Evolutionary conservation across 1,140 invertebrate species (phyloP).

Genomic region (Harlomillsia oculata): DNA sequence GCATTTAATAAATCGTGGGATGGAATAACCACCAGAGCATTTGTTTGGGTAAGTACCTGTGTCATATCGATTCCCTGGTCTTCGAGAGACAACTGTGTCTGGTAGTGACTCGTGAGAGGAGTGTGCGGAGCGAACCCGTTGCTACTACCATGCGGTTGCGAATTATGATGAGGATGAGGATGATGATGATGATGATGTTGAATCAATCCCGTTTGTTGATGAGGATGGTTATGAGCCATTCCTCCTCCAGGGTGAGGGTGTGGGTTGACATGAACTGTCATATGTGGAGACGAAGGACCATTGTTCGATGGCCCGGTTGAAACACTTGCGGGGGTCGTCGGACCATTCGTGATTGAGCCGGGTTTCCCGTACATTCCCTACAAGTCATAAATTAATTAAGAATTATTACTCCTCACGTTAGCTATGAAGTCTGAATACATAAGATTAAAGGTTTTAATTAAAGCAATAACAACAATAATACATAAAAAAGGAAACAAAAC

Average conservation of each 20-base stretch:
- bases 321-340: too few relatives aligned
- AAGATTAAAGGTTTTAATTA: too few relatives aligned
- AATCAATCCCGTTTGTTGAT: constrained; percentile 1
- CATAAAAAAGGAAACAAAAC: too few relatives aligned
- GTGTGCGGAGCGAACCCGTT: constrained; percentile 9
- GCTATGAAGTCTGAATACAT: too few relatives aligned
- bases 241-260: not conserved
- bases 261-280: constrained; percentile 27
- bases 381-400: too few relatives aligned
- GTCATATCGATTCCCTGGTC: constrained; percentile 60
- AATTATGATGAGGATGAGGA: constrained; percentile 16
- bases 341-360: too few relatives aligned
- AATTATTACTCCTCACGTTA: too few relatives aligned
- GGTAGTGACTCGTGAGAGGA: constrained; percentile 23
- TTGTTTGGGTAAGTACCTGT: constrained; percentile 37
- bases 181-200: constrained; percentile 1
- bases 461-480: too few relatives aligned
- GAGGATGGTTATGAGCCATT: not conserved
- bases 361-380: constrained; percentile 14
- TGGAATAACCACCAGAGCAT: too few relatives aligned
- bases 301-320: too few relatives aligned
- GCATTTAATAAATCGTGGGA: too few relatives aligned
- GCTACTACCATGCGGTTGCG: constrained; percentile 32
- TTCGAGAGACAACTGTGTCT: constrained; percentile 41
- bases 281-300: constrained; percentile 1